Conservation (phyloP, 92 coral and sea anemone species). For the Phenganax marumi region DNA sequence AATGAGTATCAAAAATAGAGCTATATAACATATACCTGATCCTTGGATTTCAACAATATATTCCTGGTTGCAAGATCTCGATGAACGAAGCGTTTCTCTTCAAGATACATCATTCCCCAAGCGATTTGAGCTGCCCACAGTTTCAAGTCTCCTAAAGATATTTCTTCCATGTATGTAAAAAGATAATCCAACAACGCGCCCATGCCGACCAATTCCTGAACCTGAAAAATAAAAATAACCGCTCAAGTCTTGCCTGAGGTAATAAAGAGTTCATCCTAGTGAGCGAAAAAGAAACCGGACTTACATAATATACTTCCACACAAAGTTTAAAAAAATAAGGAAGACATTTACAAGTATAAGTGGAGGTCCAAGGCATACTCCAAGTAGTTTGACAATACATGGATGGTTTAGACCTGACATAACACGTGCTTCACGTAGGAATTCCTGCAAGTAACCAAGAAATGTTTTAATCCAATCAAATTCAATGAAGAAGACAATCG, state of each 20-base stretch:
- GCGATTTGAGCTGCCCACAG: slow-evolving; percentile 99
- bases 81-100: slow-evolving; percentile 94
- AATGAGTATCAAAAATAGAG: not conserved
- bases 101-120: slow-evolving; percentile 99
- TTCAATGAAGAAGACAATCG: too few species aligned
- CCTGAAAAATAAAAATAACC: slow-evolving; percentile 45
- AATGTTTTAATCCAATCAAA: not conserved
- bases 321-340: not conserved
- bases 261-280: not conserved
- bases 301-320: not conserved
- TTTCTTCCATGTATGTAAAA: slow-evolving; percentile 73
- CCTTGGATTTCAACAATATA: slow-evolving; percentile 83
- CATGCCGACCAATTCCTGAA: slow-evolving; percentile 93
- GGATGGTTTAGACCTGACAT: slow-evolving; percentile 97
- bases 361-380: slow-evolving; percentile 99
- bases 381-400: slow-evolving; percentile 89
- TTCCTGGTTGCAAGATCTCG: slow-evolving; percentile 98
- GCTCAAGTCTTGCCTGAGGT: not conserved
- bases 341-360: slow-evolving; percentile 75
- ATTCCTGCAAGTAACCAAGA: slow-evolving; percentile 61
- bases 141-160: slow-evolving; percentile 77
- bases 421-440: slow-evolving; percentile 91
- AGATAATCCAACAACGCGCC: slow-evolving; percentile 89
- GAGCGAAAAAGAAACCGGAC: not conserved
- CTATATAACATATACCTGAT: slow-evolving; percentile 61